These are phyloP conservation scores for Aulostomus chinensis DNA, from an alignment of 2,797 vertebrate genomes.

Conservation along the genomic window DNA sequence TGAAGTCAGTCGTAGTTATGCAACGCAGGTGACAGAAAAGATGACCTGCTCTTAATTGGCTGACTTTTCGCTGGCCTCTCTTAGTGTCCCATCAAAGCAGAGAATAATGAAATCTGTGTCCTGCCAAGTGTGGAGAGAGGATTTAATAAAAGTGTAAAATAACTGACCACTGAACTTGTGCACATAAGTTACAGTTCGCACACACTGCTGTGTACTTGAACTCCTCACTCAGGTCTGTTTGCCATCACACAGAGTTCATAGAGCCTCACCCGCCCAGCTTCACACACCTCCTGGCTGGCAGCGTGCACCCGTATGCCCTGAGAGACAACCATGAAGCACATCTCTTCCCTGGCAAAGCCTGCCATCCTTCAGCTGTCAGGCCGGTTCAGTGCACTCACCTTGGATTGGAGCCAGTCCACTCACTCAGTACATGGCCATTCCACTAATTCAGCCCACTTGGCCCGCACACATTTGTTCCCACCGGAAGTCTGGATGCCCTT, in stretches of 20 bases:
- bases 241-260: slow-evolving; percentile 34
- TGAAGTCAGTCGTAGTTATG: too few species aligned
- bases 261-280: slow-evolving; percentile 49
- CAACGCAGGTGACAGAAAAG: too few species aligned
- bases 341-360: slow-evolving; percentile 49
- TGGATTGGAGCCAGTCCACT: slow-evolving; percentile 59
- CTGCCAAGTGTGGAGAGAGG: too few species aligned
- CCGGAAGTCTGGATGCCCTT: slow-evolving; percentile 22
- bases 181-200: too few species aligned
- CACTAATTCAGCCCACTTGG: slow-evolving; percentile 33
- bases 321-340: slow-evolving; percentile 41
- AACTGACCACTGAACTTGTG: too few species aligned
- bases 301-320: slow-evolving; percentile 20
- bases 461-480: slow-evolving; percentile 33
- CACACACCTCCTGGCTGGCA: slow-evolving; percentile 39
- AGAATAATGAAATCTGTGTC: too few species aligned
- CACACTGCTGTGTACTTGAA: slow-evolving; percentile 5
- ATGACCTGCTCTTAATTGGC: too few species aligned
- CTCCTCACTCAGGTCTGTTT: too few species aligned
- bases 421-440: slow-evolving; percentile 31
- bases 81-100: too few species aligned
- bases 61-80: too few species aligned
- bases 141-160: too few species aligned
- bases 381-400: slow-evolving; percentile 47
- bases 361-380: slow-evolving; percentile 67